These are phyloP conservation scores for Echinops telfairi DNA, from an alignment of 2,113 vertebrate species.

Conservation along the genomic window DNA sequence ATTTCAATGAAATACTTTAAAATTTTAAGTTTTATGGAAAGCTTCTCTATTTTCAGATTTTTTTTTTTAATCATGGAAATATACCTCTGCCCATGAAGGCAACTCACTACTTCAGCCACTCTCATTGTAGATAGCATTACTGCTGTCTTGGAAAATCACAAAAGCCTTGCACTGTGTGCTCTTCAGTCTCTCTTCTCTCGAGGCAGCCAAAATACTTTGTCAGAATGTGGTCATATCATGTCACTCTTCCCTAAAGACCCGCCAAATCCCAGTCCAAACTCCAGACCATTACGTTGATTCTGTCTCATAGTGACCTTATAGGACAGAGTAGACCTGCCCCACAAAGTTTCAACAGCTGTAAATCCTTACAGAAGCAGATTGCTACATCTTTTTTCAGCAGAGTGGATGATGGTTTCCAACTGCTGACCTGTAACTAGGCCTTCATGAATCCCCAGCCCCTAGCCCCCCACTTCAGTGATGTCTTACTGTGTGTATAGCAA, in stretches of 20 bases:
- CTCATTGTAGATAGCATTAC: fast-evolving
- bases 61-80: not conserved
- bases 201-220: not conserved
- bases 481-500: not conserved
- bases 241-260: not conserved
- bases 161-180: not conserved
- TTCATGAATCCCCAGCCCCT: too few relatives aligned
- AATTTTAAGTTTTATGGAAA: not conserved
- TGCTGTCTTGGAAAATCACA: not conserved
- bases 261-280: too few relatives aligned
- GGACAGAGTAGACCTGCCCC: too few relatives aligned
- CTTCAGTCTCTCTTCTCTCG: constrained; percentile 2
- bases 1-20: too few relatives aligned
- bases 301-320: too few relatives aligned
- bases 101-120: not conserved
- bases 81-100: not conserved
- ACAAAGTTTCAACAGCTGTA: too few relatives aligned
- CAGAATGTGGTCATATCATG: not conserved
- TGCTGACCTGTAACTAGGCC: too few relatives aligned
- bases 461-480: not conserved
- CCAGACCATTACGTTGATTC: too few relatives aligned
- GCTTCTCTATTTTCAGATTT: not conserved
- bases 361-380: too few relatives aligned
- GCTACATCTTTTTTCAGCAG: too few relatives aligned
- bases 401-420: too few relatives aligned